phyloP scores from a whole-genome alignment of 2,888 invertebrate species.

The Ecdyonurus torrentis region DNA sequence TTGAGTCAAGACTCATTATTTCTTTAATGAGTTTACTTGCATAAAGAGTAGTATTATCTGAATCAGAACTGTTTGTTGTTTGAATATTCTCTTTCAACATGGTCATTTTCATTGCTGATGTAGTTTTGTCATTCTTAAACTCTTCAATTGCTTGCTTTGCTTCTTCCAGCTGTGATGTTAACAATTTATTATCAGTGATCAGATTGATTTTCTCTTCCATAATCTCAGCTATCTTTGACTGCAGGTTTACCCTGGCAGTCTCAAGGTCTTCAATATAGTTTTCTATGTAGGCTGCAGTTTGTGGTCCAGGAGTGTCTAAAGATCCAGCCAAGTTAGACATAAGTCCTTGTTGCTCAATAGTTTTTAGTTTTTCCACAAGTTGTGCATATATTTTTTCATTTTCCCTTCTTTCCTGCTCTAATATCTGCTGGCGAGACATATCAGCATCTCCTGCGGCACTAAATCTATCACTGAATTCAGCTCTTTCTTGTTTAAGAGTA shows the following conservation, averaged over 20 bases:
- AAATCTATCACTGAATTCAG: too few species aligned
- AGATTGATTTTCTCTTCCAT: background rate
- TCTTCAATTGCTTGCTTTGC: background rate
- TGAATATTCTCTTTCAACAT: background rate
- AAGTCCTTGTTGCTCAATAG: background rate
- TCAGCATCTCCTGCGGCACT: too few species aligned
- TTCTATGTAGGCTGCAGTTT: background rate
- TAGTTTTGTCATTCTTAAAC: background rate
- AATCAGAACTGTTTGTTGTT: background rate
- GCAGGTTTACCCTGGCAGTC: background rate
- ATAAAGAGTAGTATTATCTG: background rate
- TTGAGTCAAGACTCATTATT: background rate
- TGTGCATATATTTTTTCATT: background rate
- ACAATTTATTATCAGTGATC: background rate
- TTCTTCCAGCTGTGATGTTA: background rate
- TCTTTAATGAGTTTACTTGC: background rate
- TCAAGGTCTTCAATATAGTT: background rate
- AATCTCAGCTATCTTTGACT: background rate
- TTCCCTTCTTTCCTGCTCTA: too few species aligned
- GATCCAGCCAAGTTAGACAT: background rate
- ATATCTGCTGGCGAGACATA: too few species aligned
- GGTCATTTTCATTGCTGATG: background rate
- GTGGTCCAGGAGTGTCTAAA: background rate
- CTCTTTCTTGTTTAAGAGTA: too few species aligned
- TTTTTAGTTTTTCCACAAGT: background rate